Evolutionary conservation across 2,797 vertebrate genomes (phyloP).

Genomic region (Labroides dimidiatus): DNA sequence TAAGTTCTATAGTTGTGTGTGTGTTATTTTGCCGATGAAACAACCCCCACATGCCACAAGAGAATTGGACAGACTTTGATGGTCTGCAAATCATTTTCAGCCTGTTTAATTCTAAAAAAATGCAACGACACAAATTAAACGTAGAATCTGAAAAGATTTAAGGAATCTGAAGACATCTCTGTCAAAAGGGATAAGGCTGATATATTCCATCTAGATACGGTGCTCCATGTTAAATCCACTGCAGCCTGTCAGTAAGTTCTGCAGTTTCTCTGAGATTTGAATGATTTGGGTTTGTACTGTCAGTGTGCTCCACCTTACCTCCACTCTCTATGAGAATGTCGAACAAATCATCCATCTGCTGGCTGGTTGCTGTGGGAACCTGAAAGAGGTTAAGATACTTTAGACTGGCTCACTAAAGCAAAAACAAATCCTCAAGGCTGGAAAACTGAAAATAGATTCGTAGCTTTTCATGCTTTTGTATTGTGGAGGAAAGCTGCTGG

Average conservation of each 20-base stretch:
- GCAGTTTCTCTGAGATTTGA: background rate
- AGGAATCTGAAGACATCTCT: too few relatives aligned
- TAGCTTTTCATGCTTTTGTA: background rate
- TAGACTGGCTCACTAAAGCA: background rate
- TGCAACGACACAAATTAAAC: too few relatives aligned
- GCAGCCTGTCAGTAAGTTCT: background rate
- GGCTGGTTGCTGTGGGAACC: conserved; percentile 92
- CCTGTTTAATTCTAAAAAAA: too few relatives aligned
- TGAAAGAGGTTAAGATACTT: conserved; percentile 67
- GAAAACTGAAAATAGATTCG: conserved; percentile 3
- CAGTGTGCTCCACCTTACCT: conserved; percentile 80
- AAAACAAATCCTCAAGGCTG: conserved; percentile 15
- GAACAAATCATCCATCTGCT: conserved; percentile 99
- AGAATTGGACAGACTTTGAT: too few relatives aligned
- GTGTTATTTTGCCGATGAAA: too few relatives aligned
- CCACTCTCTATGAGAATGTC: conserved; percentile 98
- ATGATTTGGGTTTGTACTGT: background rate
- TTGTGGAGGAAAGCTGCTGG: background rate
- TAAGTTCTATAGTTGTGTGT: too few relatives aligned
- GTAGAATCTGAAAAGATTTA: too few relatives aligned
- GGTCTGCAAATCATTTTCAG: too few relatives aligned
- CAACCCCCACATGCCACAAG: too few relatives aligned
- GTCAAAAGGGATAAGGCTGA: too few relatives aligned
- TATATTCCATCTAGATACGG: too few relatives aligned
- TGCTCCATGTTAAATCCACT: background rate